phyloP scores from a whole-genome alignment of 2,797 vertebrate species.

The Squalus acanthias region DNA sequence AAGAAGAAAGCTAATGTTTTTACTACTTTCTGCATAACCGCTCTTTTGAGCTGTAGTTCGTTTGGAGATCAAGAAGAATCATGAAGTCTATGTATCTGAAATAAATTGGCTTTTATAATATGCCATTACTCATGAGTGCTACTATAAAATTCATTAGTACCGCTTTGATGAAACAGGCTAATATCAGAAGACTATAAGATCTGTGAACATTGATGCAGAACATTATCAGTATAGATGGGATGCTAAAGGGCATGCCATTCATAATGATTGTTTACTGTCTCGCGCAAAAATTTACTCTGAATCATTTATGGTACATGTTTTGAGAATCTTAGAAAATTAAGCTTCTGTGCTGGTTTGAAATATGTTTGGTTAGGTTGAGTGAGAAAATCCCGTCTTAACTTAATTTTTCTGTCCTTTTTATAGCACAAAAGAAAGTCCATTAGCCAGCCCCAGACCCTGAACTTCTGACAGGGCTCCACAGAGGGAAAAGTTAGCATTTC shows the following conservation, averaged over 20 bases:
- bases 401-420: not conserved
- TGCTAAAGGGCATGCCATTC: not conserved
- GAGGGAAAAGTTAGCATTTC: not conserved
- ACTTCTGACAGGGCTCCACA: not conserved
- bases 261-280: not conserved
- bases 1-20: not conserved
- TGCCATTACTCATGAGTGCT: slow-evolving; percentile 31
- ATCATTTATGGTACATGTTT: not conserved
- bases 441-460: not conserved
- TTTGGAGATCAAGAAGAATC: not conserved
- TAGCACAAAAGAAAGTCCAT: not conserved
- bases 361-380: not conserved
- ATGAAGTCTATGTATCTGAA: slow-evolving; percentile 16
- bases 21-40: not conserved
- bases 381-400: not conserved
- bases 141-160: slow-evolving; percentile 8
- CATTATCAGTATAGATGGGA: not conserved
- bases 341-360: not conserved
- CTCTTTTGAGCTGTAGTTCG: slow-evolving; percentile 9
- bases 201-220: slow-evolving; percentile 35
- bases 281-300: not conserved
- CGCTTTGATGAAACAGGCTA: slow-evolving; percentile 17
- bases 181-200: slow-evolving; percentile 7
- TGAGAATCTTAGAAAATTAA: not conserved
- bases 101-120: slow-evolving; percentile 36